Percentiles rank a stretch among this genome's conserved stretches.
These are phyloP conservation scores for Nymphalis io DNA, from an alignment of 1,140 invertebrate genomes.

Conservation along the genomic window DNA sequence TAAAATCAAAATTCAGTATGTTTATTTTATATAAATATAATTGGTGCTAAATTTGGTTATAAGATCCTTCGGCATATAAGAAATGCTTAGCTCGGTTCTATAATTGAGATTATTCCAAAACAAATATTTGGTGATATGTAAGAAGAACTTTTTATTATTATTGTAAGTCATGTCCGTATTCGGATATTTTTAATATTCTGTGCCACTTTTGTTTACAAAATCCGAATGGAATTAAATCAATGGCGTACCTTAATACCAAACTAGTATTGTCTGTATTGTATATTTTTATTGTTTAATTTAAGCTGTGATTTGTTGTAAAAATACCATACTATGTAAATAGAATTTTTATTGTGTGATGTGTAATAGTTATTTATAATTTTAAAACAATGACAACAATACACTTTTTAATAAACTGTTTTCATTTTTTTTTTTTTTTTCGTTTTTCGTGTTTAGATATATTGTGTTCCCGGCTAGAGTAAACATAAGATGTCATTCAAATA, in stretches of 20 bases:
- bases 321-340: slow-evolving; percentile 11
- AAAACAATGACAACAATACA: slow-evolving; percentile 6
- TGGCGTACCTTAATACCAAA: slow-evolving; percentile 13
- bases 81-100: neutral
- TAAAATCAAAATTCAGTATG: neutral
- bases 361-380: slow-evolving; percentile 1
- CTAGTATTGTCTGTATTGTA: neutral
- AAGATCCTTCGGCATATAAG: neutral
- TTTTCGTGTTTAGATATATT: neutral
- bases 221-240: slow-evolving; percentile 5
- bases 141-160: slow-evolving; percentile 23
- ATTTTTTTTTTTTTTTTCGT: neutral
- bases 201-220: slow-evolving; percentile 17
- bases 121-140: slow-evolving; percentile 19
- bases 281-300: neutral
- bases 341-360: slow-evolving; percentile 11
- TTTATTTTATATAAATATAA: neutral
- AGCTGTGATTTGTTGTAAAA: neutral
- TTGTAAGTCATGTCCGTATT: slow-evolving; percentile 24
- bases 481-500: neutral
- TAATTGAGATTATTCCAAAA: neutral
- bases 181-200: slow-evolving; percentile 18
- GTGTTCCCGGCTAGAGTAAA: neutral
- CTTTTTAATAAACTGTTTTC: neutral
- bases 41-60: neutral